phyloP scores from a whole-genome alignment of 2,113 vertebrate genomes.

The Engraulis encrasicolus region DNA sequence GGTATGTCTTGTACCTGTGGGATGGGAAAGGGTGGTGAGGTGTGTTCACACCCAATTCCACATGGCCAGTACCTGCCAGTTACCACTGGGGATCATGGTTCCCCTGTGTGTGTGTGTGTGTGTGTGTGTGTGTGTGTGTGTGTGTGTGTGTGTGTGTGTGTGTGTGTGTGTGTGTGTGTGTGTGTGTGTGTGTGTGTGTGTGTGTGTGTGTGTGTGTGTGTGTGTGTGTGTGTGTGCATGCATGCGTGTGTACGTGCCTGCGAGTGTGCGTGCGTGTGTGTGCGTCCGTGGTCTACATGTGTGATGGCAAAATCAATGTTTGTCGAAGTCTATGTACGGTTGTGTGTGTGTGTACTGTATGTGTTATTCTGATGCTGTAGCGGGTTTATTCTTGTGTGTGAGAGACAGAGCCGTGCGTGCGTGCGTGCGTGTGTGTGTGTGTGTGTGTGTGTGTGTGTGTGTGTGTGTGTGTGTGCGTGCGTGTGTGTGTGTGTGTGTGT shows the following conservation, averaged over 20 bases:
- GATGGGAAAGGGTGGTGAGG: not conserved
- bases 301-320: too few relatives aligned
- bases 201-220: not conserved
- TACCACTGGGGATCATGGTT: slow-evolving; percentile 4
- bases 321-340: too few relatives aligned
- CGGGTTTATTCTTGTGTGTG: too few relatives aligned
- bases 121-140: not conserved
- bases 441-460: too few relatives aligned
- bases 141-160: not conserved
- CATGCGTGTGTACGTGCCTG: slow-evolving; percentile 11
- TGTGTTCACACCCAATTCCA: slow-evolving; percentile 21
- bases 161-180: slow-evolving; percentile 29
- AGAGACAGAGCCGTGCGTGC: too few relatives aligned
- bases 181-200: not conserved
- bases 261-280: not conserved
- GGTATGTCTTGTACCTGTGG: slow-evolving; percentile 8
- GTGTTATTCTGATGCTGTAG: too few relatives aligned
- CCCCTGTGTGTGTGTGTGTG: slow-evolving; percentile 5
- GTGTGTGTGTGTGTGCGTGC: too few relatives aligned
- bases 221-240: slow-evolving; percentile 14
- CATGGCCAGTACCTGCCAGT: not conserved
- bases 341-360: too few relatives aligned
- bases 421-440: not conserved
- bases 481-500: too few relatives aligned
- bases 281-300: too few relatives aligned